A percentile compares a stretch with the other conserved stretches of the same genome.
These are phyloP conservation scores for Turritopsis dohrnii DNA, from an alignment of 30 jellyfish, hydroid and myxozoan species.

Conservation along the genomic window DNA sequence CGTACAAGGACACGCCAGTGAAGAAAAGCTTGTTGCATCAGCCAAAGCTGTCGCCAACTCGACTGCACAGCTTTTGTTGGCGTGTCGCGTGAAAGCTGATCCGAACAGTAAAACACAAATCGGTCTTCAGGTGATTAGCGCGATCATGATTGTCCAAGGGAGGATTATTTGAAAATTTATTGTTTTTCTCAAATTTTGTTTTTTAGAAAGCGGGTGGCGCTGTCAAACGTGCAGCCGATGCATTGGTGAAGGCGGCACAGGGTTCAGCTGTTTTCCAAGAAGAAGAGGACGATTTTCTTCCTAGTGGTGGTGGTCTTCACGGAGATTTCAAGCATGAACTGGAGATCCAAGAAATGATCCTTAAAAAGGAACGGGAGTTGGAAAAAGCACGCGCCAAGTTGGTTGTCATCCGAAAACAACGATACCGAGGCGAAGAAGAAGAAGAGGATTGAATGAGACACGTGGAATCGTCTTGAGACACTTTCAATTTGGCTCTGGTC, in stretches of 20 bases:
- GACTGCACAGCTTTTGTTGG: conserved; percentile 95
- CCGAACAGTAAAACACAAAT: conserved; percentile 90
- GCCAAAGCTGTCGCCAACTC: conserved; percentile 97
- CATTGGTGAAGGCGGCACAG: conserved; percentile 92
- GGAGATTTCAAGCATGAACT: conserved; percentile 94
- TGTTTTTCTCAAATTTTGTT: neutral
- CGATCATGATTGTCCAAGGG: too few species aligned
- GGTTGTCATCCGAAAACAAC: conserved; percentile 69
- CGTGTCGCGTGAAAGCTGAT: conserved; percentile 97
- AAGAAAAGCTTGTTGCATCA: conserved; percentile 96
- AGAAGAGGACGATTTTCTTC: conserved; percentile 81
- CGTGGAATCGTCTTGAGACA: neutral
- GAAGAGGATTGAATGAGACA: conserved; percentile 31
- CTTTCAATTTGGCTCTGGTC: too few species aligned
- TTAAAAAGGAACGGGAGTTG: conserved; percentile 80
- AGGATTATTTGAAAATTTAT: too few species aligned
- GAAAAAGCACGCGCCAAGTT: conserved; percentile 90
- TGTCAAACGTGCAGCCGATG: conserved; percentile 95
- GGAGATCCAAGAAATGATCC: conserved; percentile 92
- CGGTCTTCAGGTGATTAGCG: conserved; percentile 71
- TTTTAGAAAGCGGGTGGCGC: conserved; percentile 96
- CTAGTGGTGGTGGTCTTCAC: conserved; percentile 62
- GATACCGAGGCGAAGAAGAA: conserved; percentile 79
- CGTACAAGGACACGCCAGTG: conserved; percentile 98
- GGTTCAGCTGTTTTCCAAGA: conserved; percentile 95